A percentile compares a stretch with the other conserved stretches of the same genome.
Conservation (phyloP, 2,888 invertebrate species). For the Drosophila quasianomalipes region DNA sequence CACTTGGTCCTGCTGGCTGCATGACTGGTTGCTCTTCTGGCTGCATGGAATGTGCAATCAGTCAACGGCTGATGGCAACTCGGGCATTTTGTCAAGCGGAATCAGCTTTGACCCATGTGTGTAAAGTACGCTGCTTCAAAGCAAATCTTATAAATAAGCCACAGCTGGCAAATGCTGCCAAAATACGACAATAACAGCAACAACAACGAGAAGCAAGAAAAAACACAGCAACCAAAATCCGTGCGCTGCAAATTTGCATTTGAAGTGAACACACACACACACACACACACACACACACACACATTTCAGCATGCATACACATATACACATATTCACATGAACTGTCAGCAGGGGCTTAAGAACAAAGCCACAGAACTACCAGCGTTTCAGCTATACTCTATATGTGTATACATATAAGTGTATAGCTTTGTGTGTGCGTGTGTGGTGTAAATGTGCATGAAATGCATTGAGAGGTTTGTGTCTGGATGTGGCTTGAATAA, state of each 20-base stretch:
- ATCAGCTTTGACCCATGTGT: constrained; percentile 72
- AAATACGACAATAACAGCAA: constrained; percentile 33
- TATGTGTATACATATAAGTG: constrained; percentile 16
- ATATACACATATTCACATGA: constrained; percentile 28
- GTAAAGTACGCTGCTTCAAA: constrained; percentile 64
- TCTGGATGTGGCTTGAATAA: constrained; percentile 42
- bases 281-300: constrained; percentile 22
- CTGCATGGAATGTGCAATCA: constrained; percentile 59
- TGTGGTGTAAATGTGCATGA: constrained; percentile 53
- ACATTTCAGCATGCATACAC: neutral
- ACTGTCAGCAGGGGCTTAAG: constrained; percentile 66
- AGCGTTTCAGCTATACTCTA: constrained; percentile 35
- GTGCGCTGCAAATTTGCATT: constrained; percentile 69
- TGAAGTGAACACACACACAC: constrained; percentile 41
- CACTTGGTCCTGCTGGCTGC: constrained; percentile 9
- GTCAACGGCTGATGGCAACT: constrained; percentile 44
- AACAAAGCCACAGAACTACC: constrained; percentile 53
- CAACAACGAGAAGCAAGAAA: constrained; percentile 12
- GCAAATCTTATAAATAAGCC: constrained; percentile 77
- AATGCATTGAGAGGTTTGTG: constrained; percentile 53
- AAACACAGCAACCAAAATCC: constrained; percentile 36
- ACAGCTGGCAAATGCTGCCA: constrained; percentile 56
- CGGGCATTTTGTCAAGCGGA: constrained; percentile 67
- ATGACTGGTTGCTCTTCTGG: neutral
- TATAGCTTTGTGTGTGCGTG: constrained; percentile 28